phyloP scores from a whole-genome alignment of 1,140 invertebrate species.

The Macrosteles quadrilineatus region DNA sequence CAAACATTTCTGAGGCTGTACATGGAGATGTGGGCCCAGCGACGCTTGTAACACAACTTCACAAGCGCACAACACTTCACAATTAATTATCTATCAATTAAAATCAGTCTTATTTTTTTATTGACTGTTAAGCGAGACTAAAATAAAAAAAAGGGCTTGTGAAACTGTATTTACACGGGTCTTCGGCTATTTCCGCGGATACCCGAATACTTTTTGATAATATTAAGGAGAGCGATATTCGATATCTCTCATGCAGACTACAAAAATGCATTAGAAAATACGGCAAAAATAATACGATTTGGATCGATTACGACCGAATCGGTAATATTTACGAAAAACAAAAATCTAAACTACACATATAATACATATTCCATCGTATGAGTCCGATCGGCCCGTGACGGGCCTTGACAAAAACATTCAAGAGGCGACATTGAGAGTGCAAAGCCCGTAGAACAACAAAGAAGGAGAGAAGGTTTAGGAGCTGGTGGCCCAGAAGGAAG shows the following conservation, averaged over 20 bases:
- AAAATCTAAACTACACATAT: conserved; percentile 33
- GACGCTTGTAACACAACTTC: not conserved
- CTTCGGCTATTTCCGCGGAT: not conserved
- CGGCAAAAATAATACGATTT: conserved; percentile 31
- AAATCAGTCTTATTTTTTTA: conserved; percentile 32
- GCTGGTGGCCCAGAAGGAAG: conserved; percentile 40
- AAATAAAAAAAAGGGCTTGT: conserved; percentile 22
- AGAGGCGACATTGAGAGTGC: conserved; percentile 29
- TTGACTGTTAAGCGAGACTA: conserved; percentile 9
- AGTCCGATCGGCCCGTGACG: too few species aligned
- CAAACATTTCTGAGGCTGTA: conserved; percentile 1
- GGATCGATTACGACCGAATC: not conserved
- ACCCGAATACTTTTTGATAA: conserved; percentile 16
- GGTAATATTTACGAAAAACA: conserved; percentile 25
- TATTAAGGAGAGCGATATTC: conserved; percentile 19
- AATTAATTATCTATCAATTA: conserved; percentile 22
- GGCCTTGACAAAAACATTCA: not conserved
- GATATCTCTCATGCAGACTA: conserved; percentile 12
- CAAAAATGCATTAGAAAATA: conserved; percentile 35
- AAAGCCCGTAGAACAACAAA: conserved; percentile 29
- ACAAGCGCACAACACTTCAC: conserved; percentile 1
- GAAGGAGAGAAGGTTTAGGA: conserved; percentile 14
- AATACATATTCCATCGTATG: conserved; percentile 29
- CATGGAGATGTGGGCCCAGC: not conserved
- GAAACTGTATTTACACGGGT: conserved; percentile 18